phyloP scores from a whole-genome alignment of 2,797 vertebrate species.

The Sebastes nivosus region DNA sequence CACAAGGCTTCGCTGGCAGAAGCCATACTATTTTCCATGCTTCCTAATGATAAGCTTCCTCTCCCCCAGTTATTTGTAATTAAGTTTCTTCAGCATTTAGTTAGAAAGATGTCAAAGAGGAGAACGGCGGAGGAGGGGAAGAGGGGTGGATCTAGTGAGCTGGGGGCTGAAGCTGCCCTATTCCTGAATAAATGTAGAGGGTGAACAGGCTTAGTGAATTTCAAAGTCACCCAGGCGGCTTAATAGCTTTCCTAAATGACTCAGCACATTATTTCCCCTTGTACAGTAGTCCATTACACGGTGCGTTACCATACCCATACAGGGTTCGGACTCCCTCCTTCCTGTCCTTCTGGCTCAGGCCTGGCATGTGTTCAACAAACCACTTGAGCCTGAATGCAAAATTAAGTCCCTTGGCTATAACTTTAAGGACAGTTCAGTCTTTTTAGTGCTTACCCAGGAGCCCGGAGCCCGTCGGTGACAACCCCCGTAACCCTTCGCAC shows the following conservation, averaged over 20 bases:
- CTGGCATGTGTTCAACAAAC: slow-evolving; percentile 77
- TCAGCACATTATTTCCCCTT: slow-evolving; percentile 80
- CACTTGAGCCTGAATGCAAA: slow-evolving; percentile 77
- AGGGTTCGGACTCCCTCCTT: slow-evolving; percentile 43
- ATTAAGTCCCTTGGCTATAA: slow-evolving; percentile 60
- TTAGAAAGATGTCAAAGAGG: slow-evolving; percentile 66
- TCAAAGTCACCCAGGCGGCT: slow-evolving; percentile 79
- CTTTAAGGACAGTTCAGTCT: slow-evolving; percentile 62
- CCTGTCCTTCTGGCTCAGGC: slow-evolving; percentile 57
- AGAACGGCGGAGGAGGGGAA: slow-evolving; percentile 23
- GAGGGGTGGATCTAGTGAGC: slow-evolving; percentile 4
- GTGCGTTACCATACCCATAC: slow-evolving; percentile 63
- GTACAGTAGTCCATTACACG: slow-evolving; percentile 78
- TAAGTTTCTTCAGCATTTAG: slow-evolving; percentile 68
- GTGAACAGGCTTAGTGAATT: slow-evolving; percentile 75
- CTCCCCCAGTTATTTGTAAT: slow-evolving; percentile 71
- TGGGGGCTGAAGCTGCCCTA: slow-evolving; percentile 54
- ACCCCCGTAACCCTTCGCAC: slow-evolving; percentile 35
- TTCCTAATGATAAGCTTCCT: slow-evolving; percentile 60
- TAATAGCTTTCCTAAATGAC: slow-evolving; percentile 80
- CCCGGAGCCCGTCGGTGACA: slow-evolving; percentile 38
- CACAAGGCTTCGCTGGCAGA: slow-evolving; percentile 43
- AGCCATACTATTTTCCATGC: slow-evolving; percentile 45
- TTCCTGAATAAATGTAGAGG: slow-evolving; percentile 70
- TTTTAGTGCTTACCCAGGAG: slow-evolving; percentile 49